Evolutionary conservation across 2,888 invertebrate species (phyloP), one percentile per base, ranked within the genome.

Genomic region (Phyllotreta striolata): DNA sequence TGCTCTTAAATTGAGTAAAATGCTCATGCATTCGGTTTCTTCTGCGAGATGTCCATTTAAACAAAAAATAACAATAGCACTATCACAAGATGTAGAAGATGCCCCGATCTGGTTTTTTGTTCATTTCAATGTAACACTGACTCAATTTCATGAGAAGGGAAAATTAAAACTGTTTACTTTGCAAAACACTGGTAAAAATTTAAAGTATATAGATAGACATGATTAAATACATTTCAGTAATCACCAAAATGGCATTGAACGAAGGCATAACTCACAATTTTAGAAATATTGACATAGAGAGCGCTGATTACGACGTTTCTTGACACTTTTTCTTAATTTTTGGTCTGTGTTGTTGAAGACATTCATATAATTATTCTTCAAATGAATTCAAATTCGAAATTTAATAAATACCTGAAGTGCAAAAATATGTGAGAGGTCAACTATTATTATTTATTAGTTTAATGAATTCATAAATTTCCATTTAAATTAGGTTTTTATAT

Each of bases 231-330:
- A 24, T 24, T 24, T 68, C 66, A 67, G 70, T 64, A 66, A 67
- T 69, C 69, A 72, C 68, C 67, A 71, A 73, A 73, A 72, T 73
- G 70, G 71, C 71, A 73, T 68, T 73, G 62, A 65, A 66, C 66
- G 61, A 69, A 65, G 62, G 66, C 67, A 66, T 66, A 67, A 63
- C 62, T 67, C 59, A 67, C 64, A 54, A 69, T 38, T 64, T 60
- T 51, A 52, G 52, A 35, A 60, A 56, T 60, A 62, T 56, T 62
- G 66, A 64, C 56, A 64, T 52, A 67, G 67, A 54, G 67, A 55
- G 69, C 69, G 69, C 69, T 68, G 59, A 10, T 34, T 40, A 35
- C 41, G 4, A 24, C 24, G 24, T 24, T 24, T 24, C 24, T 24
- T 24, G 52, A 39, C 37, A 24, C 4, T 24, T 24, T 3, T 24